A percentile compares a stretch with the other conserved stretches of the same genome.
Conservation (phyloP, 2,797 vertebrate genomes). For the Trachurus trachurus region DNA sequence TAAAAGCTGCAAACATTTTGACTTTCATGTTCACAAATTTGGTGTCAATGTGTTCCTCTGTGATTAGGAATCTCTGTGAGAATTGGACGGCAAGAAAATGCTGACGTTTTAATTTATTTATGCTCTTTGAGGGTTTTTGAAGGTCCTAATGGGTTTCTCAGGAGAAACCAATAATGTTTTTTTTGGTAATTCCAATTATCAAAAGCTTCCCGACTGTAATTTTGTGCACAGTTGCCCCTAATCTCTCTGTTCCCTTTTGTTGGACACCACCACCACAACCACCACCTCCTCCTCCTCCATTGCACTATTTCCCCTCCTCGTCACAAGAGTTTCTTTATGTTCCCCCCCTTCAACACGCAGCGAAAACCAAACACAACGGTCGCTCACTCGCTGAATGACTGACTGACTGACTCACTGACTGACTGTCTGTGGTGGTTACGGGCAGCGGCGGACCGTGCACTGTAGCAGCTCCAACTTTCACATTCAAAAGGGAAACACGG, state of each 20-base stretch:
- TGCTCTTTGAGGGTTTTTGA: constrained; percentile 27
- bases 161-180: constrained; percentile 41
- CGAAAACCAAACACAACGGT: constrained; percentile 34
- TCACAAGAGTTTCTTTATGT: constrained; percentile 39
- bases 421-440: constrained; percentile 9
- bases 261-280: constrained; percentile 29
- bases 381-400: background rate
- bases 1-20: constrained; percentile 4
- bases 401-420: too few relatives aligned
- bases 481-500: constrained; percentile 57
- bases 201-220: constrained; percentile 51
- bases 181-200: constrained; percentile 63
- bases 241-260: constrained; percentile 53
- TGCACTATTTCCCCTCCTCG: background rate
- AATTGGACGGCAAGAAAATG: constrained; percentile 23
- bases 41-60: constrained; percentile 38
- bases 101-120: constrained; percentile 50
- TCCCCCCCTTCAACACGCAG: constrained; percentile 11
- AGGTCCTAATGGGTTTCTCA: constrained; percentile 43
- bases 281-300: constrained; percentile 9
- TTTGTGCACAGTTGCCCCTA: constrained; percentile 55
- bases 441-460: background rate
- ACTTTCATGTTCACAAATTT: constrained; percentile 37
- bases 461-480: constrained; percentile 28
- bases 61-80: constrained; percentile 48